phyloP scores from a whole-genome alignment of 2,888 invertebrate species.

The Mamestra brassicae region DNA sequence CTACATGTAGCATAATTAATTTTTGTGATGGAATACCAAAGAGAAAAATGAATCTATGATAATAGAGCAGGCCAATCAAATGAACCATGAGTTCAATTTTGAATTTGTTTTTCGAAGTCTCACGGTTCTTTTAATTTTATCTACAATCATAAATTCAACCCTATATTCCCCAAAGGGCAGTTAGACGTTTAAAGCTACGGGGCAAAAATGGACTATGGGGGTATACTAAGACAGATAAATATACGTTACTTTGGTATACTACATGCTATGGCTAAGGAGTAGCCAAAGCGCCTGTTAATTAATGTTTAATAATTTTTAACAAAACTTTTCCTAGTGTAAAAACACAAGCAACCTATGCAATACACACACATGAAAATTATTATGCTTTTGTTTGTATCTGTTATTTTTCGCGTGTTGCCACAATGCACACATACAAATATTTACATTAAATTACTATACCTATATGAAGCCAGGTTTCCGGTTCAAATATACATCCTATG shows the following conservation, averaged over 20 bases:
- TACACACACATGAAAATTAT: not conserved
- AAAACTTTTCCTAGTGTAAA: too few relatives aligned
- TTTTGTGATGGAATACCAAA: not conserved
- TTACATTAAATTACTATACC: slow-evolving; percentile 21
- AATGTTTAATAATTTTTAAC: too few relatives aligned
- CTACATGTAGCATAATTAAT: not conserved
- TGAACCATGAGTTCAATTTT: not conserved
- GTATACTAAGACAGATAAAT: not conserved
- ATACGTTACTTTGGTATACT: slow-evolving; percentile 9
- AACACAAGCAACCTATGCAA: not conserved
- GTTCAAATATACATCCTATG: slow-evolving; percentile 27
- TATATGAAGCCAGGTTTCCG: slow-evolving; percentile 10
- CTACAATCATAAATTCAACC: not conserved
- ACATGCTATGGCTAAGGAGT: not conserved
- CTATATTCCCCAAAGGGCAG: not conserved
- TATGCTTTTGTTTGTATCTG: slow-evolving; percentile 12
- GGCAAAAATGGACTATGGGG: not conserved
- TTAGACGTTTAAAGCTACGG: not conserved
- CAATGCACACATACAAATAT: slow-evolving; percentile 8
- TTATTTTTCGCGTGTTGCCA: not conserved
- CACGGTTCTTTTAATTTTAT: not conserved
- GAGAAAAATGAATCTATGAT: not conserved
- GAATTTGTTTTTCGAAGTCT: not conserved
- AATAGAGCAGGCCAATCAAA: not conserved
- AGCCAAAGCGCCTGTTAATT: not conserved